Evolutionary conservation across 2,113 vertebrate species (phyloP).

Genomic region (Prinia subflava): DNA sequence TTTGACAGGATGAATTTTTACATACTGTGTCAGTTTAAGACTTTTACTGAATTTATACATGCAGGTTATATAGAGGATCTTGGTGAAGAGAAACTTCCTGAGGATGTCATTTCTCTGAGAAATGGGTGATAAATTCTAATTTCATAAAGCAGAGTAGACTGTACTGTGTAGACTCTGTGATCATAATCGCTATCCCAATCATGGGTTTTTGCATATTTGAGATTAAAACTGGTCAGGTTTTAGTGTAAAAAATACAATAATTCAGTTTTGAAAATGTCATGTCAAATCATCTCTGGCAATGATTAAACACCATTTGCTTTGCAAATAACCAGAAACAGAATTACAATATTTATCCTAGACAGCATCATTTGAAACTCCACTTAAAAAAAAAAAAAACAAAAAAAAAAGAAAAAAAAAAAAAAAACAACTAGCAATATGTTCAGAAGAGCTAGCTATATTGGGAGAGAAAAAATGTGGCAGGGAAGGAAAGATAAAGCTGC

Average conservation of each 20-base stretch:
- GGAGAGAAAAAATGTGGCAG: neutral
- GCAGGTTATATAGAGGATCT: neutral
- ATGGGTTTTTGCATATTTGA: constrained; percentile 60
- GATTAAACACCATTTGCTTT: constrained; percentile 65
- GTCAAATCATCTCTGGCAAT: constrained; percentile 42
- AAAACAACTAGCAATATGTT: neutral
- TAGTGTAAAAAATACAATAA: constrained; percentile 64
- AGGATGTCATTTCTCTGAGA: constrained; percentile 23
- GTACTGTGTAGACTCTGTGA: constrained; percentile 42
- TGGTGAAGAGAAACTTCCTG: neutral
- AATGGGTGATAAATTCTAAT: constrained; percentile 55
- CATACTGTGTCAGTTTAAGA: neutral
- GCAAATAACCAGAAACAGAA: constrained; percentile 65
- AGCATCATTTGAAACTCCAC: constrained; percentile 19
- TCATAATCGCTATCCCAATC: constrained; percentile 40
- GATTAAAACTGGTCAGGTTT: constrained; percentile 57
- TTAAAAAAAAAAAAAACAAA: neutral
- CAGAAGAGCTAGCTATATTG: neutral
- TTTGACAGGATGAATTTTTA: neutral
- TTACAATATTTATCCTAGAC: constrained; percentile 48
- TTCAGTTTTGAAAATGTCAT: constrained; percentile 67
- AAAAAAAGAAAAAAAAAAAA: neutral
- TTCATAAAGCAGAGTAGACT: constrained; percentile 22
- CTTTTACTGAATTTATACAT: neutral
- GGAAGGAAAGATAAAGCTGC: neutral